These are phyloP conservation scores for Dolichopus griseipennis DNA, from an alignment of 2,888 invertebrate species.

Conservation along the genomic window DNA sequence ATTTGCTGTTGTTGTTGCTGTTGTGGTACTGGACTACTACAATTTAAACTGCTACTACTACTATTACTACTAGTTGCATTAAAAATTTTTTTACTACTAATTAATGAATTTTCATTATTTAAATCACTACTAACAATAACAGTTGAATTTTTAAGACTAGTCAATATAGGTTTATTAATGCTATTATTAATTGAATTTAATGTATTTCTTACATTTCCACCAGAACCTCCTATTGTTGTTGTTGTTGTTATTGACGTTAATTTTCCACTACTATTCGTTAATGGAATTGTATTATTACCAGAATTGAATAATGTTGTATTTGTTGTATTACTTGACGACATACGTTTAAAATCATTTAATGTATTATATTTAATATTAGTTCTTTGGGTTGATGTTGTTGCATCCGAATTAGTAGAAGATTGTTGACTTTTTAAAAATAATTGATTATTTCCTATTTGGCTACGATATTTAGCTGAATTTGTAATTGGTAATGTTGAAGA, in stretches of 20 bases:
- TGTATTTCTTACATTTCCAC: conserved; percentile 10
- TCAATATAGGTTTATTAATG: conserved; percentile 11
- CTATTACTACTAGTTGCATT: conserved; percentile 15
- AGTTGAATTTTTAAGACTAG: conserved; percentile 8
- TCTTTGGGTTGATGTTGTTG: not conserved
- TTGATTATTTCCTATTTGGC: conserved; percentile 1
- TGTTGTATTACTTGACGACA: not conserved
- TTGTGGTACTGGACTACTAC: conserved; percentile 19
- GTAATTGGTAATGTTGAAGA: conserved; percentile 21
- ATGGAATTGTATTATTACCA: conserved; percentile 14
- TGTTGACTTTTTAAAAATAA: conserved; percentile 2
- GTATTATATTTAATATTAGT: conserved; percentile 20
- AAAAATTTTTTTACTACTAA: not conserved
- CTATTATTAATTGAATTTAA: conserved; percentile 11
- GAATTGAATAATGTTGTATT: not conserved
- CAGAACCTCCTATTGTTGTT: not conserved
- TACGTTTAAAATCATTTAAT: conserved; percentile 21
- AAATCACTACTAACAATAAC: conserved; percentile 12
- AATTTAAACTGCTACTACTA: conserved; percentile 21
- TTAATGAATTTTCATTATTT: not conserved
- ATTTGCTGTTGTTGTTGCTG: conserved; percentile 15
- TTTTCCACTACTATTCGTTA: conserved; percentile 13
- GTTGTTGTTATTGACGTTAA: conserved; percentile 16
- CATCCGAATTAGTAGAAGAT: not conserved
- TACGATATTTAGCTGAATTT: conserved; percentile 7